Conservation (phyloP, 2,888 invertebrate species). For the Alloplasta piceator region DNA sequence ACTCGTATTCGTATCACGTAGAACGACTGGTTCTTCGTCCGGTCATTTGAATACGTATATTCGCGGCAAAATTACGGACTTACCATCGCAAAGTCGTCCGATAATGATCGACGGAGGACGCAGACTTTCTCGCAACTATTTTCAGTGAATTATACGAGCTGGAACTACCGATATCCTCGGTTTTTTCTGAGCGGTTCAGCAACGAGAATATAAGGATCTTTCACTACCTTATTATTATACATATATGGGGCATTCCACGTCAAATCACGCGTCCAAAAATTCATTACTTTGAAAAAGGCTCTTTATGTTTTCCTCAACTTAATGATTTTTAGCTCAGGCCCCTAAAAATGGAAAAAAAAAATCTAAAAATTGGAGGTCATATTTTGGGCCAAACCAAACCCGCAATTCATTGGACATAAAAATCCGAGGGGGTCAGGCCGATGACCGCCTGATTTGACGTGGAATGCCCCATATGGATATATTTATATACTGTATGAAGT, state of each 20-base stretch:
- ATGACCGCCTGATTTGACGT: too few relatives aligned
- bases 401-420: too few relatives aligned
- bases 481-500: constrained; percentile 16
- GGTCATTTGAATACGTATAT: constrained; percentile 47
- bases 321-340: too few relatives aligned
- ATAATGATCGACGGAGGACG: constrained; percentile 37
- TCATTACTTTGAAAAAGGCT: too few relatives aligned
- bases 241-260: too few relatives aligned
- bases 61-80: constrained; percentile 46
- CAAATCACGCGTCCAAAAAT: too few relatives aligned
- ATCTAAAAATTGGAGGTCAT: too few relatives aligned
- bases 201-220: background rate
- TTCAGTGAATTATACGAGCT: constrained; percentile 19
- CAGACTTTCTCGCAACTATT: constrained; percentile 47
- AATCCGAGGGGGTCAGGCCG: too few relatives aligned
- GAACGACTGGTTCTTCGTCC: constrained; percentile 29
- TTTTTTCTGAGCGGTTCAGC: constrained; percentile 17
- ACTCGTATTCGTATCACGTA: constrained; percentile 47
- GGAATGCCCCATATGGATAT: too few relatives aligned
- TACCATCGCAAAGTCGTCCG: constrained; percentile 18
- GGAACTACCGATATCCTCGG: background rate
- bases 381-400: too few relatives aligned
- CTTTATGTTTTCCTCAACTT: too few relatives aligned
- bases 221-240: background rate
- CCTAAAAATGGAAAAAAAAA: too few relatives aligned